Percentiles rank a stretch among this genome's conserved stretches.
Conservation (phyloP, 2,888 invertebrate species). For the Stratiomys singularior region DNA sequence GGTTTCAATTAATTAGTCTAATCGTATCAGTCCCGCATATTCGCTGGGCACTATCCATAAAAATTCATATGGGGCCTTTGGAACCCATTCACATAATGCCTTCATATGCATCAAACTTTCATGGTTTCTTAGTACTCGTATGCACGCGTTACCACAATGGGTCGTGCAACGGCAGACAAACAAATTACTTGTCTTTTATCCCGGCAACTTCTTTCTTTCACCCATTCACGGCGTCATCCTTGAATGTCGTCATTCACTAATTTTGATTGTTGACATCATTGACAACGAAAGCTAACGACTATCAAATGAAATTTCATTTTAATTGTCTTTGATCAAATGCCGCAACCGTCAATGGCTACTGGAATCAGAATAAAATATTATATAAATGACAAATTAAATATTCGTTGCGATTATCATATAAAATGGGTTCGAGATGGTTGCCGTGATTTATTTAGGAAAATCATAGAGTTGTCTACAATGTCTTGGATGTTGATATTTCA, state of each 20-base stretch:
- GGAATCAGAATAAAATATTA: not conserved
- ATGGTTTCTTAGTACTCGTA: not conserved
- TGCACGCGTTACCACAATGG: no score
- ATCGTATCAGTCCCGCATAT: constrained; percentile 14
- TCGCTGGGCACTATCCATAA: not conserved
- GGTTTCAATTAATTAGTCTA: constrained; percentile 22
- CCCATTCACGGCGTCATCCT: constrained; percentile 17
- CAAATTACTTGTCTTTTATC: no score
- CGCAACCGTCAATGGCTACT: not conserved
- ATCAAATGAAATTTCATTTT: constrained; percentile 5
- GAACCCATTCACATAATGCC: not conserved
- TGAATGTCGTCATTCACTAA: constrained; percentile 2
- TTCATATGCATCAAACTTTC: not conserved
- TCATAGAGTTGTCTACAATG: not conserved
- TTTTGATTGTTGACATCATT: constrained; percentile 1
- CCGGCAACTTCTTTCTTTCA: not conserved
- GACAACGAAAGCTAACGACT: constrained; percentile 22
- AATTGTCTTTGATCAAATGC: not conserved
- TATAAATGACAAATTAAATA: constrained; percentile 11
- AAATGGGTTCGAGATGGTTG: not conserved
- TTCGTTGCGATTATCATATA: not conserved
- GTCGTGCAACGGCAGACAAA: no score
- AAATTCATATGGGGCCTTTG: not conserved
- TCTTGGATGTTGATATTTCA: not conserved
- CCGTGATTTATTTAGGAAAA: not conserved